Evolutionary conservation across 2,888 invertebrate genomes (phyloP), one percentile per base, ranked within the genome.

Genomic region (Erebia ligea): DNA sequence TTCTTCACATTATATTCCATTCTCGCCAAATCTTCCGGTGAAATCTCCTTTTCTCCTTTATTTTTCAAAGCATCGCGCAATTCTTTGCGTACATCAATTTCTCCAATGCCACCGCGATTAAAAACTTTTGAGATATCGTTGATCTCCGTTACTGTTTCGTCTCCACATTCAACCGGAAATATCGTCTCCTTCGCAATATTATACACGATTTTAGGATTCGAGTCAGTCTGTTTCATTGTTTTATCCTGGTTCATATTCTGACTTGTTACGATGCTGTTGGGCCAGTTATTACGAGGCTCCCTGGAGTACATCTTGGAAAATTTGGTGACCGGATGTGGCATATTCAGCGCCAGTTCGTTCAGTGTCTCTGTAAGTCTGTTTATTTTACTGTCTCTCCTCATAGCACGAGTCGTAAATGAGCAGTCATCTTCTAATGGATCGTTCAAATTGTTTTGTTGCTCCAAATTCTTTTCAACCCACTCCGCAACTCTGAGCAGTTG

Each of bases 1-100:
- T 95, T 95, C 86, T 96, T 96, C n/a, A 96, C 96, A 83, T 96
- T 96, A 81, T 96, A 96, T 82, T 96, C 96, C 96, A 96, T 96
- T 82, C 96, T 94, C 21, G 95, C 95, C 78, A 96, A 94, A 83
- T 95, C 95, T 77, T 95, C 94, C 10, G 94, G 88, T 21, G 93
- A 87, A 72, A 93, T 90, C 68, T 90, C 88, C 75, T 88, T 91
- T 63, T 89, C 88, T 15, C 83, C 82, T 74, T 88, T 90, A 5
- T 82, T 81, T 73, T 87, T 85, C 52, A 89, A 80, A 3, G 83
- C 84, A 11, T 80, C 80, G 63, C 88, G 86, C 64, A 88, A 78
- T 68, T 85, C 84, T 73, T 86, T 88, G 13, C 79, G 82, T 2
- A 84, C 81, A 25, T 80, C 83, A 1, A 83, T 81, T 67, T 63